These are phyloP conservation scores for Percopsis transmontana DNA, from an alignment of 2,113 vertebrate genomes.

Conservation along the genomic window DNA sequence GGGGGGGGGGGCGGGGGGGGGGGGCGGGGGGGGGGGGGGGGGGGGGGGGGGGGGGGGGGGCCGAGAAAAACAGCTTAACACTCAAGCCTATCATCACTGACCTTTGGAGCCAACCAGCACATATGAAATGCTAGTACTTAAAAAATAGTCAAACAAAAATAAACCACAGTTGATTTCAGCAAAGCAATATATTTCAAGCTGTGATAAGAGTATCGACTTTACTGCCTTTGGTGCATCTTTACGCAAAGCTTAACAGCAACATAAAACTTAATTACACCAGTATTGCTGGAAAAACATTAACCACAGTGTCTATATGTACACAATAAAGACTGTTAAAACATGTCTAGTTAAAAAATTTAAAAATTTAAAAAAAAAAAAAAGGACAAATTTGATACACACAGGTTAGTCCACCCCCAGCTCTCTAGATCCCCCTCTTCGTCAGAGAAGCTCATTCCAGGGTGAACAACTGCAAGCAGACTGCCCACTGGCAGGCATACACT, in stretches of 20 bases:
- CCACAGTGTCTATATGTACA: neutral
- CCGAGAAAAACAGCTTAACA: neutral
- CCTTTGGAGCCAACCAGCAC: neutral
- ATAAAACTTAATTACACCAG: neutral
- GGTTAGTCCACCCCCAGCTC: constrained; percentile 76
- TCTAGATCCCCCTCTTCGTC: constrained; percentile 65
- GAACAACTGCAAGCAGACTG: constrained; percentile 9
- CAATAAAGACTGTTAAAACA: neutral
- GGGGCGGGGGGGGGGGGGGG: too few species aligned
- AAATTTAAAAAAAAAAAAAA: neutral
- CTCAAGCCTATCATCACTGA: neutral
- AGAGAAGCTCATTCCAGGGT: constrained; percentile 48
- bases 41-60: too few species aligned
- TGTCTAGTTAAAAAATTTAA: neutral
- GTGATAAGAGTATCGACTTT: too few species aligned
- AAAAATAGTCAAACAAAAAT: neutral
- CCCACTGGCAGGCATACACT: neutral
- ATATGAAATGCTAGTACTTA: neutral
- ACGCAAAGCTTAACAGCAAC: neutral
- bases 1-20: too few species aligned
- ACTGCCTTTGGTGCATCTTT: too few species aligned
- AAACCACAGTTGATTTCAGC: neutral
- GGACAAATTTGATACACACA: constrained; percentile 66
- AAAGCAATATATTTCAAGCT: constrained; percentile 5
- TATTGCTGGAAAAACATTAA: neutral